phyloP scores from a whole-genome alignment of 2,888 invertebrate genomes.

The Actias luna region DNA sequence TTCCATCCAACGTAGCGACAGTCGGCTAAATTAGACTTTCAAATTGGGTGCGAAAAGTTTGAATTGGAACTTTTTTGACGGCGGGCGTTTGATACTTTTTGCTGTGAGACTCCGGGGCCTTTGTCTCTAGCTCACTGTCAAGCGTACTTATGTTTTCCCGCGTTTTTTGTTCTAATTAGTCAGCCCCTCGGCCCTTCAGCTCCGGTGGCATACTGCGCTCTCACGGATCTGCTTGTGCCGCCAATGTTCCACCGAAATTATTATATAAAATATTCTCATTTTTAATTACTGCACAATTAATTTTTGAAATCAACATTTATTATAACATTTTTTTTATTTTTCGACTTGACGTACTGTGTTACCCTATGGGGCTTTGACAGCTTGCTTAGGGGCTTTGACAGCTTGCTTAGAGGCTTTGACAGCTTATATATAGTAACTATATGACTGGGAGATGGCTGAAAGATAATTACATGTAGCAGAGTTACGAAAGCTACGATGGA shows the following conservation, averaged over 20 bases:
- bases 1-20: slow-evolving; percentile 46
- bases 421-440: too few species aligned
- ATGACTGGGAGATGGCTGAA: too few species aligned
- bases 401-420: too few species aligned
- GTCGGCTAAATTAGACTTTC: slow-evolving; percentile 53
- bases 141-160: slow-evolving; percentile 80
- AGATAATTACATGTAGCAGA: too few species aligned
- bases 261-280: slow-evolving; percentile 12
- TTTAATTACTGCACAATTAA: slow-evolving; percentile 4
- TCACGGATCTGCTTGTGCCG: slow-evolving; percentile 44
- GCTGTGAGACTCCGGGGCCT: slow-evolving; percentile 44
- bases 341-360: too few species aligned
- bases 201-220: slow-evolving; percentile 40
- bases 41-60: slow-evolving; percentile 43
- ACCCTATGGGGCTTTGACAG: too few species aligned
- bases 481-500: too few species aligned
- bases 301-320: too few species aligned
- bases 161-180: slow-evolving; percentile 82
- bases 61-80: slow-evolving; percentile 11
- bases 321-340: too few species aligned
- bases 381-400: too few species aligned
- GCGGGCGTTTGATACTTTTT: slow-evolving; percentile 18
- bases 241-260: slow-evolving; percentile 40
- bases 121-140: slow-evolving; percentile 80
- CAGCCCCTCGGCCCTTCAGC: slow-evolving; percentile 68